Base-by-base conservation (phyloP, 2,888 invertebrate species). In the Leptarthrus brevirostris region DNA sequence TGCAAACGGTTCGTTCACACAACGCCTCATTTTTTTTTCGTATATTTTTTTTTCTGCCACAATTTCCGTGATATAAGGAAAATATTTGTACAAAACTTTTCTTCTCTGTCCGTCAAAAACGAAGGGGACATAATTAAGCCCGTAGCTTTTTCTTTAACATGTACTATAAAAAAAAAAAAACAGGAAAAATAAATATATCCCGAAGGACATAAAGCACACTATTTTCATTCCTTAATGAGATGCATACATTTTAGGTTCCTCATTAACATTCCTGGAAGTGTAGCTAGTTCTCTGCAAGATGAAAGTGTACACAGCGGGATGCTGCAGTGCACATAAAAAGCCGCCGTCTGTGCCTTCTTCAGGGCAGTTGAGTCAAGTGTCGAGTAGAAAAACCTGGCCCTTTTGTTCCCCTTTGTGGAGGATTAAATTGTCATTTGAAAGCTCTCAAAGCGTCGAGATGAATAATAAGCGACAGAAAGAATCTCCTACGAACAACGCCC, bases 191-290 rank as follows among this genome's bases (percentile, higher is more conserved):
- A n/a, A n/a, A n/a, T n/a, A 30, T 30, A 44, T 14, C 30, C 34
- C 49, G 10, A 49, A 18, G 69, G 34, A 18, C 16, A n/a, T 30
- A 6, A 34, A 52, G 52, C 10, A 69, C 52, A 69, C 69, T 69
- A 69, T 69, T 69, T 69, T 69, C 52, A 30, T 52, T 69, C 69
- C 30, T 69, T 69, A 69, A 69, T 69, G 69, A 69, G 69, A 69
- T 69, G 69, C 69, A 69, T 52, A 69, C 69, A 69, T 69, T 69
- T 69, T 69, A 52, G 52, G 69, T 34, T 49, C 34, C 69, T 69
- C 69, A 69, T 69, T 69, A 69, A 69, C 69, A 69, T 69, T 52
- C 52, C 49, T 26, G 52, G 6, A 69, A 69, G 52, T 69, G 69
- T 69, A 69, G 49, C 69, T 69, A 69, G 34, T 52, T 34, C 34